These are phyloP conservation scores for Edolisoma coerulescens DNA, from an alignment of 2,113 vertebrate species.

Conservation along the genomic window DNA sequence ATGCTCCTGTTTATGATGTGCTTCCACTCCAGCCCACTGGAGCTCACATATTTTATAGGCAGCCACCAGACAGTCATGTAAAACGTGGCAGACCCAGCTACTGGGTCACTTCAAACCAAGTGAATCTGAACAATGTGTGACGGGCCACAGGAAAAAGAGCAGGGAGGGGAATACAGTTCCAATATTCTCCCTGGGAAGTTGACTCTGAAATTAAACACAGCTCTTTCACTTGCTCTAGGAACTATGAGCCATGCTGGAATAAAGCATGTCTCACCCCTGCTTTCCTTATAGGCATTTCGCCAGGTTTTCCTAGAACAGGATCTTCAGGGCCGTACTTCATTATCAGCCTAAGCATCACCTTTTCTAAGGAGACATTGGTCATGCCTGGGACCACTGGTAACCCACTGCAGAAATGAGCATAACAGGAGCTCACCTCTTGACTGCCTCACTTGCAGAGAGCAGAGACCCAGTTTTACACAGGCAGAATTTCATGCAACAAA, in stretches of 20 bases:
- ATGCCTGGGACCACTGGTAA: neutral
- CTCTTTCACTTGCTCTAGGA: neutral
- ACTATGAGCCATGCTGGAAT: neutral
- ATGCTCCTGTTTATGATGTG: neutral
- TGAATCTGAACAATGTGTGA: neutral
- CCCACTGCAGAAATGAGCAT: neutral
- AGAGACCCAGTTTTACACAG: neutral
- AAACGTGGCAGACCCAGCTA: neutral
- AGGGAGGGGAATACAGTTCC: neutral
- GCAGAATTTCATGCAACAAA: neutral
- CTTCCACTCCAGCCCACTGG: neutral
- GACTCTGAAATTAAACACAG: neutral
- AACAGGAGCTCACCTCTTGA: neutral
- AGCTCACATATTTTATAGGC: neutral
- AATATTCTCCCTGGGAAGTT: neutral
- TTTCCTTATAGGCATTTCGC: neutral
- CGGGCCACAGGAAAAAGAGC: neutral
- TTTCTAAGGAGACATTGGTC: neutral
- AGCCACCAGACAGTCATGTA: accelerated
- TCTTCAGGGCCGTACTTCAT: neutral
- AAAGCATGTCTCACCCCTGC: neutral
- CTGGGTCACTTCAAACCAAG: neutral
- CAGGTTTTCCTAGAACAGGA: neutral
- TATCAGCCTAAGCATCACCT: neutral
- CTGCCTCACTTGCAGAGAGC: neutral